Conservation (phyloP, 2,888 invertebrate species). For the Drosophila pegasa region DNA sequence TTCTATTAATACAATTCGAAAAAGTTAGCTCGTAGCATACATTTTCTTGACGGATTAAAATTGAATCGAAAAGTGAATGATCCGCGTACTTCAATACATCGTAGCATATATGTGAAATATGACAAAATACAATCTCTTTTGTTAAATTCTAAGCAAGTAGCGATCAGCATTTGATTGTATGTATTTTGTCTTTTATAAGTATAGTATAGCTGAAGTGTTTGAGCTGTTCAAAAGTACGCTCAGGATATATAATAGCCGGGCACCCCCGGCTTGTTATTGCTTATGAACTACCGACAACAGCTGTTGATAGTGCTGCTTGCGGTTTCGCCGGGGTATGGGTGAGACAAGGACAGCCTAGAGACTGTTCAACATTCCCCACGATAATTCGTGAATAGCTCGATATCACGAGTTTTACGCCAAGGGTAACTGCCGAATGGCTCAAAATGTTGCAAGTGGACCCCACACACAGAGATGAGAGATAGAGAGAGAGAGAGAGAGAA, state of each 20-base stretch:
- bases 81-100: no score
- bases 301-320: not conserved
- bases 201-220: not conserved
- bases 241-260: not conserved
- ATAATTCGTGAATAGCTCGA: conserved; percentile 74
- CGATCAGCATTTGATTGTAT: no score
- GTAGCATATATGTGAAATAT: no score
- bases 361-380: conserved; percentile 73
- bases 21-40: no score
- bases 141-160: no score
- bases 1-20: no score
- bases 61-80: no score
- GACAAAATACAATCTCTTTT: no score
- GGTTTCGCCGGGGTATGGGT: not conserved
- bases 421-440: conserved; percentile 19
- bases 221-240: no score
- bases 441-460: conserved; percentile 57
- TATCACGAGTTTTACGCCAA: conserved; percentile 64
- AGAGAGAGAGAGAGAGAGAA: not conserved
- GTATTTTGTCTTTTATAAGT: no score
- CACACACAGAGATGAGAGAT: conserved; percentile 5
- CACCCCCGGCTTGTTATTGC: conserved; percentile 25
- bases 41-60: no score
- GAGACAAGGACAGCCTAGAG: conserved; percentile 63
- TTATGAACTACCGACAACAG: conserved; percentile 36